These are phyloP conservation scores for Zaprionus ghesquierei DNA, from an alignment of 1,140 invertebrate species.

Conservation along the genomic window DNA sequence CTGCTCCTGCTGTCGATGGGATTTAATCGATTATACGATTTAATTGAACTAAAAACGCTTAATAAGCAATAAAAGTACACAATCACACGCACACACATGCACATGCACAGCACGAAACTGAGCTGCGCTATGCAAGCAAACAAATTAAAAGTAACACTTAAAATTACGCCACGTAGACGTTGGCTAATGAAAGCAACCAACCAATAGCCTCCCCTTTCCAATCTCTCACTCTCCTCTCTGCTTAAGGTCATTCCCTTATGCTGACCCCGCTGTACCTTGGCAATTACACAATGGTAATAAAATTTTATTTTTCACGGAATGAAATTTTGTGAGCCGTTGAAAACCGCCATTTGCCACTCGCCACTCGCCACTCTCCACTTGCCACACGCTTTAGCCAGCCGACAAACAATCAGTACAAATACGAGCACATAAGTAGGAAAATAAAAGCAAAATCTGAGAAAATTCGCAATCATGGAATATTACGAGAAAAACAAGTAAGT, in stretches of 20 bases:
- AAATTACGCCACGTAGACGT: constrained; percentile 73
- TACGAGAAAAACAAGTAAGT: not conserved
- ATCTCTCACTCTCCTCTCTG: not conserved
- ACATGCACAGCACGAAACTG: constrained; percentile 1
- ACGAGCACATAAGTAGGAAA: constrained; percentile 17
- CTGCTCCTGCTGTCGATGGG: constrained; percentile 24
- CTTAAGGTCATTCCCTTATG: not conserved
- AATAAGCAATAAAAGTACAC: constrained; percentile 75
- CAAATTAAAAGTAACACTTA: constrained; percentile 79
- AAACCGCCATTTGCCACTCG: constrained; percentile 25
- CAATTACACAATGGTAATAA: constrained; percentile 69
- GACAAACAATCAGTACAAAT: constrained; percentile 27
- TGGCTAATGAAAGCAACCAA: constrained; percentile 68
- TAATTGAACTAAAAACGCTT: constrained; percentile 80
- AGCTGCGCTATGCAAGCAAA: constrained; percentile 39
- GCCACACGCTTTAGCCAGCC: constrained; percentile 30
- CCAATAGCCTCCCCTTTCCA: constrained; percentile 4
- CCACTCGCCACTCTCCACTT: constrained; percentile 13
- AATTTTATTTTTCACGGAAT: constrained; percentile 79
- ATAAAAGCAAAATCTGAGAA: not conserved
- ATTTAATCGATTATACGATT: constrained; percentile 78
- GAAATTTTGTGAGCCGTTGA: constrained; percentile 76
- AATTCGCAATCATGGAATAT: not conserved
- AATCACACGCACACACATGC: constrained; percentile 41
- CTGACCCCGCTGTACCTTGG: constrained; percentile 4